These are phyloP conservation scores for Heliopora coerulea DNA, from an alignment of 92 coral and sea anemone genomes.

Conservation along the genomic window DNA sequence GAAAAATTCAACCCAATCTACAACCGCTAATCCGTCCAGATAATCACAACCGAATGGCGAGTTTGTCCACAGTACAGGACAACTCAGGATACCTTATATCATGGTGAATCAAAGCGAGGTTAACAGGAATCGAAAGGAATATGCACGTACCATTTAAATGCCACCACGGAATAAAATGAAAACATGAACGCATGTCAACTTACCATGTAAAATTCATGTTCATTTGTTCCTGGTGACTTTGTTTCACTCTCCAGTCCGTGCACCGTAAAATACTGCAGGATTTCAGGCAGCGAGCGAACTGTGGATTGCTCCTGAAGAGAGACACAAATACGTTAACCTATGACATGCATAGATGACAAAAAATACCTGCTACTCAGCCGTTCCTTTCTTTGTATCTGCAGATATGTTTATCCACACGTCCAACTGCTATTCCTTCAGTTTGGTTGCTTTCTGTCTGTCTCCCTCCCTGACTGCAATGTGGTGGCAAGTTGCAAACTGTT, in stretches of 20 bases:
- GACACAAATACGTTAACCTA: too few species aligned
- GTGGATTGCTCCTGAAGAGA: background rate
- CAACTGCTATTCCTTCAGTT: background rate
- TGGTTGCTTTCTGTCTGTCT: background rate
- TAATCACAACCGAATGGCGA: too few species aligned
- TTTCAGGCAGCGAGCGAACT: slow-evolving; percentile 19
- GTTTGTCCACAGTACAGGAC: too few species aligned
- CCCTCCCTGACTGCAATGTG: background rate
- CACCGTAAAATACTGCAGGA: slow-evolving; percentile 29
- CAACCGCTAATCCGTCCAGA: too few species aligned
- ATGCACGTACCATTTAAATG: too few species aligned
- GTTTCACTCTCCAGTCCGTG: slow-evolving; percentile 34
- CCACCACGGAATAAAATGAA: too few species aligned
- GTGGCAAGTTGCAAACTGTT: too few species aligned
- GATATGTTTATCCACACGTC: background rate
- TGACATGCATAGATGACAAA: background rate
- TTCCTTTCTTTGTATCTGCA: background rate
- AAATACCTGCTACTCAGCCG: background rate
- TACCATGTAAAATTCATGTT: slow-evolving; percentile 33
- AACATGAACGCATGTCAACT: too few species aligned
- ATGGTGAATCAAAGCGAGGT: too few species aligned
- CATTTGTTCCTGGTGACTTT: background rate
- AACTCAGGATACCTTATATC: too few species aligned
- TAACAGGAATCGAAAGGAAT: too few species aligned
- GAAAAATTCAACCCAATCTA: too few species aligned